Conservation (phyloP, 2,888 invertebrate genomes). For the Agrenia bidenticulata region DNA sequence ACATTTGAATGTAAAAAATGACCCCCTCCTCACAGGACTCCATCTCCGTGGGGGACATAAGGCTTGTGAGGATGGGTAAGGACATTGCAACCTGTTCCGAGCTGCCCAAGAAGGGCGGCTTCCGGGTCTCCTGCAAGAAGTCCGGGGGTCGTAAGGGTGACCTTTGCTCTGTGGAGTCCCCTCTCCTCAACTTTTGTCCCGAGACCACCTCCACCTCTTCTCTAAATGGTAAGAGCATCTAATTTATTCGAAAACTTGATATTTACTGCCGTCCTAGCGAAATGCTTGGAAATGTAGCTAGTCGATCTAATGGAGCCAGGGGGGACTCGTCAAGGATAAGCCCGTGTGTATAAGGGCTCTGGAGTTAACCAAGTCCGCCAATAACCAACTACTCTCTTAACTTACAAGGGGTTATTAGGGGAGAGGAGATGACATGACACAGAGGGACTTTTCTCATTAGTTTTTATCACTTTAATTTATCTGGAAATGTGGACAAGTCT, state of each 20-base stretch:
- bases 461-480: slow-evolving; percentile 22
- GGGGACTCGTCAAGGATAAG: too few species aligned
- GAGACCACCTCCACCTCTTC: background rate
- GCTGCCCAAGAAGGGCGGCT: slow-evolving; percentile 33
- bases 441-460: slow-evolving; percentile 21
- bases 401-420: too few species aligned
- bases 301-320: too few species aligned
- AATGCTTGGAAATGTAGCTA: too few species aligned
- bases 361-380: too few species aligned
- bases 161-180: slow-evolving; percentile 45
- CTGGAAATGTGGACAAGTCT: background rate
- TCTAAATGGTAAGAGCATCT: too few species aligned
- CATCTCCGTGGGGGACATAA: slow-evolving; percentile 46
- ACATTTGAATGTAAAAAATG: too few species aligned
- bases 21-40: slow-evolving; percentile 37
- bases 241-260: too few species aligned
- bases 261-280: too few species aligned
- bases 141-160: slow-evolving; percentile 43
- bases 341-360: too few species aligned
- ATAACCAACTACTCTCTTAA: too few species aligned
- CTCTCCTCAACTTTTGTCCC: slow-evolving; percentile 37
- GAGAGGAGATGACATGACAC: too few species aligned
- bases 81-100: slow-evolving; percentile 37
- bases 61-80: slow-evolving; percentile 36
- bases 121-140: slow-evolving; percentile 43